Percentiles rank a stretch among this genome's conserved stretches.
Conservation (phyloP, 2,888 invertebrate species). For the Apamea crenata region DNA sequence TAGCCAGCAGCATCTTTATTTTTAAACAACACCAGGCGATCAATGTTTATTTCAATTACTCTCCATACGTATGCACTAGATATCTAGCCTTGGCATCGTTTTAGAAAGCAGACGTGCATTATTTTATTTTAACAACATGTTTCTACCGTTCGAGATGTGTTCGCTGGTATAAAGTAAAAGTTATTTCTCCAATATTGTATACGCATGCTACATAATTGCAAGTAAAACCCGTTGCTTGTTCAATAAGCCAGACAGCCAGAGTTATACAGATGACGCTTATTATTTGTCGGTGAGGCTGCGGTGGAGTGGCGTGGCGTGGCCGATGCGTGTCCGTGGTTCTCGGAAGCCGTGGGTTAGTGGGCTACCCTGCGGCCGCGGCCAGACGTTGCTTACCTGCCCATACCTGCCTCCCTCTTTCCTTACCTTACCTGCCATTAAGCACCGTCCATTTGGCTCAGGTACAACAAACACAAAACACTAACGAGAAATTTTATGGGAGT, state of each 20-base stretch:
- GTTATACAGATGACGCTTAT: slow-evolving; percentile 60
- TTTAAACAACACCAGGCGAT: slow-evolving; percentile 14
- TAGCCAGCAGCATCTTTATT: slow-evolving; percentile 23
- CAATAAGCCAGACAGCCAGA: slow-evolving; percentile 51
- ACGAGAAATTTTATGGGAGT: slow-evolving; percentile 70
- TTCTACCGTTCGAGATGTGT: slow-evolving; percentile 10
- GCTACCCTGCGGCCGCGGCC: slow-evolving; percentile 70
- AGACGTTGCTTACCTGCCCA: slow-evolving; percentile 63
- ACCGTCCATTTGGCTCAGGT: slow-evolving; percentile 65
- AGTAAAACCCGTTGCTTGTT: slow-evolving; percentile 62
- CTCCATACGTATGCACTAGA: slow-evolving; percentile 30
- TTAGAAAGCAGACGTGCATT: slow-evolving; percentile 46
- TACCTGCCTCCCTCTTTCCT: slow-evolving; percentile 77
- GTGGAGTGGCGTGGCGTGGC: slow-evolving; percentile 41
- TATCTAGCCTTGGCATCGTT: slow-evolving; percentile 54
- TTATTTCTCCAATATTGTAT: slow-evolving; percentile 18
- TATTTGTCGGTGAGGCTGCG: slow-evolving; percentile 67
- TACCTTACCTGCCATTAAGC: slow-evolving; percentile 73
- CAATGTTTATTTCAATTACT: slow-evolving; percentile 50
- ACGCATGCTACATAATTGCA: slow-evolving; percentile 34
- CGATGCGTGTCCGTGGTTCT: slow-evolving; percentile 71
- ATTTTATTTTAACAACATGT: slow-evolving; percentile 37
- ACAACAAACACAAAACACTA: slow-evolving; percentile 72
- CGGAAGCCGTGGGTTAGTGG: slow-evolving; percentile 77
- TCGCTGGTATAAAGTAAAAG: slow-evolving; percentile 32